These are phyloP conservation scores for Phoxinus dragarum DNA, from an alignment of 2,797 vertebrate species.

Conservation along the genomic window DNA sequence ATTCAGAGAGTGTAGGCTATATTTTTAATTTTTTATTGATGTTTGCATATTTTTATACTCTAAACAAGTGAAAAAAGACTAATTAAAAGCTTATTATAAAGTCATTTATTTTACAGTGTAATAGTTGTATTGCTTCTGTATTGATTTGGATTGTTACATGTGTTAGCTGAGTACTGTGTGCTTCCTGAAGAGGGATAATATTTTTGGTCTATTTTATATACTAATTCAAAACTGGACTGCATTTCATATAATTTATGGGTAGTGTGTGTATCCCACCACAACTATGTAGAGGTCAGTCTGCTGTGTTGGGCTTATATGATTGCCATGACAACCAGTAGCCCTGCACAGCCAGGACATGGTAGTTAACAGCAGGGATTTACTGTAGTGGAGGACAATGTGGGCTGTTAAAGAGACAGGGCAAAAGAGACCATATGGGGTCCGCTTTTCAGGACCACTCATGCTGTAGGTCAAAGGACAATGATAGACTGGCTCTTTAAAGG, in stretches of 20 bases:
- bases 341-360: constrained; percentile 16
- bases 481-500: constrained; percentile 11
- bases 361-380: constrained; percentile 43
- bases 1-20: too few relatives aligned
- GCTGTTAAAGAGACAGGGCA: constrained; percentile 16
- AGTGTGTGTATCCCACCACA: constrained; percentile 5
- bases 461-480: constrained; percentile 53
- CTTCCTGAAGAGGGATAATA: constrained; percentile 1
- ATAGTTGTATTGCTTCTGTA: not conserved
- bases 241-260: constrained; percentile 16
- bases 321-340: constrained; percentile 49
- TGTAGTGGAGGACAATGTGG: constrained; percentile 49
- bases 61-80: not conserved
- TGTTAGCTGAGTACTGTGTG: not conserved
- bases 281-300: constrained; percentile 35
- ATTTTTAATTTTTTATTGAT: too few relatives aligned
- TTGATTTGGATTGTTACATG: not conserved
- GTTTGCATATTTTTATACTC: too few relatives aligned
- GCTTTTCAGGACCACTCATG: constrained; percentile 48
- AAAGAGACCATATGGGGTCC: constrained; percentile 36
- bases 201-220: constrained; percentile 3
- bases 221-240: constrained; percentile 1
- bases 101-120: not conserved
- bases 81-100: not conserved
- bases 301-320: constrained; percentile 40